Base-by-base conservation (phyloP, 2,888 invertebrate species). In the Caenorhabditis auriculariae region DNA sequence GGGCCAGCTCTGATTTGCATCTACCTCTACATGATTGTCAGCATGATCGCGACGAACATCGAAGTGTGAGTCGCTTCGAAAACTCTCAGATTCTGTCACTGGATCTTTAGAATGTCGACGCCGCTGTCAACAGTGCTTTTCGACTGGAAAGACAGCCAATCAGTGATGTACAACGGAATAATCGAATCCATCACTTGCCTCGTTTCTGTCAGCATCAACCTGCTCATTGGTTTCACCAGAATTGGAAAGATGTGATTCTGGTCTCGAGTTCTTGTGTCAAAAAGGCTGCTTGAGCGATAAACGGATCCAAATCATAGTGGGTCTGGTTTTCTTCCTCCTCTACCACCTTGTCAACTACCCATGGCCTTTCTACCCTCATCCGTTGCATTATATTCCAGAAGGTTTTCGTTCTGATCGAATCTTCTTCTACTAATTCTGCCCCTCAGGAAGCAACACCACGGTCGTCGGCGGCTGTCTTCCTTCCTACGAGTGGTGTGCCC, bases 21-120 rank as follows among this genome's bases (percentile, higher is more conserved):
- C 28, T 73, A 68, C 47, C 47, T 73, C 32, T 73, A 68, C 54
- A 59, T 69, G 53, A 54, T 66, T 48, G 60, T 62, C 26, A 64
- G 56, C 35, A 70, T 66, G 67, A 63, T 68, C 7, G 60, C 70
- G 3, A 70, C 67, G 0, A 70, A 67, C 47, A 69, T 69, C 38
- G 69, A 67, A 65, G 69, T 72, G 69, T 69, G 54, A 60, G 65
- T 56, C 19, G n/a, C n/a, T n/a, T n/a, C n/a, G 27, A 15, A 26
- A 26, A 15, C n/a, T n/a, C n/a, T n/a, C n/a, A n/a, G n/a, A n/a
- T n/a, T n/a, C n/a, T n/a, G n/a, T n/a, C n/a, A n/a, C n/a, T n/a
- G n/a, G n/a, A n/a, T n/a, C 50, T 66, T 32, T 50, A 72, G 71
- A 38, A 56, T 72, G 63, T 65, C 69, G 0, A 69, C 72, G 1